A percentile compares a stretch with the other conserved stretches of the same genome.
These are phyloP conservation scores for Drosophila prostipennis DNA, from an alignment of 2,888 invertebrate genomes.

Conservation along the genomic window DNA sequence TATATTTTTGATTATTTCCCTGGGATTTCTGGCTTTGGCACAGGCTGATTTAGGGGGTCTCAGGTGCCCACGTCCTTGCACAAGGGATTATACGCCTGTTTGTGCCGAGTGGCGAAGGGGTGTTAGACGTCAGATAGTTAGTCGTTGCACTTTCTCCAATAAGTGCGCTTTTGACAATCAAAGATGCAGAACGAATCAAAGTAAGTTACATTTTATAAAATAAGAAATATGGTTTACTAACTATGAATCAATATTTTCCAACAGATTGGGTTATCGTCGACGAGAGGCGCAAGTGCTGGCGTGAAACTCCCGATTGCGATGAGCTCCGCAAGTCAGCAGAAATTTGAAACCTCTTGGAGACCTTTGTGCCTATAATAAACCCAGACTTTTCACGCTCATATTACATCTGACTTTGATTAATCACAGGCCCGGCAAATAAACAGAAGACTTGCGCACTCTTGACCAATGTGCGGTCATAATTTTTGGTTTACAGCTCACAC, in stretches of 20 bases:
- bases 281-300: constrained; percentile 4
- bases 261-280: constrained; percentile 19
- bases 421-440: constrained; percentile 18
- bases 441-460: constrained; percentile 31
- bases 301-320: constrained; percentile 6
- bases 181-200: constrained; percentile 8
- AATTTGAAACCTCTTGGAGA: background rate
- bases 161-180: constrained; percentile 17
- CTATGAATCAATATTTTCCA: background rate
- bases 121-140: background rate
- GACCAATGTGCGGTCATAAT: constrained; percentile 29
- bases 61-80: constrained; percentile 15
- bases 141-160: constrained; percentile 35
- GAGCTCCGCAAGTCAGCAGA: background rate
- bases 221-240: background rate
- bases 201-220: constrained; percentile 1
- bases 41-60: background rate
- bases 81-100: constrained; percentile 9
- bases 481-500: constrained; percentile 25
- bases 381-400: background rate
- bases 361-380: background rate
- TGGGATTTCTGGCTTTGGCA: constrained; percentile 11
- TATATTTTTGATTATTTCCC: constrained; percentile 25
- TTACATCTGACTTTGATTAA: constrained; percentile 9
- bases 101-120: constrained; percentile 24